Evolutionary conservation across 1,140 invertebrate genomes (phyloP).

Genomic region (Sitobion miscanthi): DNA sequence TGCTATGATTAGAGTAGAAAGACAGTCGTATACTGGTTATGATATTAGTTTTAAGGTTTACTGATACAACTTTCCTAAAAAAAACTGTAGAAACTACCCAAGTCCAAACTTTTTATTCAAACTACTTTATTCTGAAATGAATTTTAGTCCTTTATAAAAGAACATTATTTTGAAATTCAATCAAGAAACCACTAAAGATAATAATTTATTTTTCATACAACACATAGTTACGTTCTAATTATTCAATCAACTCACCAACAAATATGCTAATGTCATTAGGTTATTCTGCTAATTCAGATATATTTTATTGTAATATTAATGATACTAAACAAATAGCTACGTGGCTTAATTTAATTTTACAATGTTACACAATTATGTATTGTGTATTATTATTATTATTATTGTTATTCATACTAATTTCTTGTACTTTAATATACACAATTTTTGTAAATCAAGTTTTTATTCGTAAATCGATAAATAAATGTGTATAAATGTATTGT

Average conservation of each 20-base stretch:
- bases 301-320: not conserved
- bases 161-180: no score
- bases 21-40: not conserved
- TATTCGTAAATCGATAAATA: not conserved
- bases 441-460: not conserved
- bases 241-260: not conserved
- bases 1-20: not conserved
- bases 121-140: no score
- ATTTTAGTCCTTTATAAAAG: no score
- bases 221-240: not conserved
- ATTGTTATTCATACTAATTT: not conserved
- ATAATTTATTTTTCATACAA: not conserved
- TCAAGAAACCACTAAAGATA: no score
- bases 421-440: not conserved
- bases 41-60: not conserved
- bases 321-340: not conserved
- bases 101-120: not conserved
- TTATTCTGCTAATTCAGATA: not conserved
- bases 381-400: not conserved
- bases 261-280: not conserved
- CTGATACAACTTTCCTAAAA: not conserved
- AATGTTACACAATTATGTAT: not conserved
- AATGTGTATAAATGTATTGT: no score
- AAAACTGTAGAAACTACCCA: not conserved
- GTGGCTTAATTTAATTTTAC: not conserved